Conservation (phyloP, 1,140 invertebrate species). For the Drosophila pallidifrons region DNA sequence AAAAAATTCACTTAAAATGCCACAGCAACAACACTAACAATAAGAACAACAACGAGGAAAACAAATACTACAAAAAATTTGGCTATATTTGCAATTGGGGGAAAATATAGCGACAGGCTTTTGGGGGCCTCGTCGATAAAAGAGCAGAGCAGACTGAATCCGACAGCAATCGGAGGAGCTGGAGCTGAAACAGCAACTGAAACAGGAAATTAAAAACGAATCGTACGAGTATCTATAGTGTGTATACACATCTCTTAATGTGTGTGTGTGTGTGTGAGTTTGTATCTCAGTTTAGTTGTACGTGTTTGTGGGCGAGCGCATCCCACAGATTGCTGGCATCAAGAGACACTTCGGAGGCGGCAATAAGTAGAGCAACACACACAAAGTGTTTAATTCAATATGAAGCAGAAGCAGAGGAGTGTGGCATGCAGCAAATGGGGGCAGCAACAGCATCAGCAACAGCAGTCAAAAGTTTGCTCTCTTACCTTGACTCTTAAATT, state of each 20-base stretch:
- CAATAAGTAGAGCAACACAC: slow-evolving; percentile 51
- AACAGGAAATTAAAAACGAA: slow-evolving; percentile 80
- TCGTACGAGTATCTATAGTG: slow-evolving; percentile 43
- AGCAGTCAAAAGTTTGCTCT: slow-evolving; percentile 69
- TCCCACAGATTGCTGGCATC: slow-evolving; percentile 25
- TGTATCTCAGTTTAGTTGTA: neutral
- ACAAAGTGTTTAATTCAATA: slow-evolving; percentile 77
- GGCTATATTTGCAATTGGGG: slow-evolving; percentile 62
- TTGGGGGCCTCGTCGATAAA: slow-evolving; percentile 28
- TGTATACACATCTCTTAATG: neutral
- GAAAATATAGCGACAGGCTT: slow-evolving; percentile 36
- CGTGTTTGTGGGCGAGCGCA: slow-evolving; percentile 2
- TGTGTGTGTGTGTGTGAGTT: slow-evolving; percentile 15
- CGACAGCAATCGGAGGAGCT: slow-evolving; percentile 33
- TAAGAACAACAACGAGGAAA: slow-evolving; percentile 28
- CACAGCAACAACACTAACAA: slow-evolving; percentile 33
- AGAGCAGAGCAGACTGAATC: slow-evolving; percentile 32
- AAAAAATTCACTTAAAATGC: slow-evolving; percentile 64
- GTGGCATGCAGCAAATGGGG: slow-evolving; percentile 17
- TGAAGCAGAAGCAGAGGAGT: slow-evolving; percentile 27
- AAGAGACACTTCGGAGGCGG: slow-evolving; percentile 44
- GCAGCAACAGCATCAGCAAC: neutral
- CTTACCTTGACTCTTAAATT: slow-evolving; percentile 80
- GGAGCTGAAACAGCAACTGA: slow-evolving; percentile 11
- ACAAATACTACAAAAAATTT: slow-evolving; percentile 41